Evolutionary conservation across 2,888 invertebrate genomes (phyloP), one percentile per base, ranked within the genome.

Genomic region (Drosophila fulvimacula): DNA sequence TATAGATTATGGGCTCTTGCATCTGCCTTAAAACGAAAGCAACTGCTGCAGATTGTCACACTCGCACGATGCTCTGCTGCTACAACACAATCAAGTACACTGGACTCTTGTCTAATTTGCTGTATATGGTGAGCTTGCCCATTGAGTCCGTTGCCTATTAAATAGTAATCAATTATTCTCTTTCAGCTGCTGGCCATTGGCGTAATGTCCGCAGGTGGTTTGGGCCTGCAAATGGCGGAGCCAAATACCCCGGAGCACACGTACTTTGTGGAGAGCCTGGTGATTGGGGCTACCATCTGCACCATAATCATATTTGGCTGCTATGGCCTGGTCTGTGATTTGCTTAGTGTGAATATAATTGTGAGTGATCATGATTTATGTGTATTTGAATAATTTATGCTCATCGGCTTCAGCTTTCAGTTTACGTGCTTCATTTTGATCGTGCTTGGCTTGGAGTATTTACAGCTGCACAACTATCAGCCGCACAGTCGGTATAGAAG

Each of bases 241-340:
- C 90, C 91, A 0, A 86, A 88, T 39, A 91, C 89, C 0, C 84
- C 90, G 21, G 91, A 90, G 52, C 90, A 90, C 39, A 89, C 91
- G 5, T 90, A 89, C 59, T 90, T 87, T 42, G 85, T 91, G 48
- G 81, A 90, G 57, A 90, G 88, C 27, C 77, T 90, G 21, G 82
- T 90, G 17, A 56, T 91, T 27, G 90, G 90, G 5, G 85, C 78
- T 4, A 79, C 90, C 10, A 78, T 90, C 17, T 90, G 90, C 57
- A 78, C 91, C 69, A 88, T 90, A 10, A 83, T 91, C n/a, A 77
- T 90, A 32, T 88, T 91, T 34, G 90, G 90, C 38, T 90, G 90
- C 48, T 91, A 90, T 58, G 90, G 90, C 1, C 69, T 90, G 19
- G 80, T 87, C 42, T 82, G 89, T 55, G 76, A 90, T 61, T 64